Evolutionary conservation across 2,888 invertebrate genomes (phyloP).

Genomic region (Pocota personata): DNA sequence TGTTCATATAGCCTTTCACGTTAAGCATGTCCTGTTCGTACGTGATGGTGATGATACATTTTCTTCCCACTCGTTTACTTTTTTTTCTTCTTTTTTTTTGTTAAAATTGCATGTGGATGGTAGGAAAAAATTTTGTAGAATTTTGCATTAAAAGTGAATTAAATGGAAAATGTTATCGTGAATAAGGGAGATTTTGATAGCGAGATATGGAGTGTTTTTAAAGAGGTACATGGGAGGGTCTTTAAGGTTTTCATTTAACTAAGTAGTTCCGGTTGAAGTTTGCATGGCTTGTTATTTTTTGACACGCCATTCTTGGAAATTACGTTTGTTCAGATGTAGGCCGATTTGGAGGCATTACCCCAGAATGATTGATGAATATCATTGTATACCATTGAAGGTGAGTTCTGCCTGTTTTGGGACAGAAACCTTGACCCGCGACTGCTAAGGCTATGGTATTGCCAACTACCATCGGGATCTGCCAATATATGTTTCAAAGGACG

Average conservation of each 20-base stretch:
- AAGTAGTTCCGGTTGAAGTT: neutral
- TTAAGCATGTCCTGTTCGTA: conserved; percentile 47
- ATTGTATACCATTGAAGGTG: too few relatives aligned
- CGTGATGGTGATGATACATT: conserved; percentile 38
- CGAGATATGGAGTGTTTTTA: neutral
- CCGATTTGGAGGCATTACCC: too few relatives aligned
- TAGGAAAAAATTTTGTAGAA: conserved; percentile 29
- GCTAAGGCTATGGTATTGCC: too few relatives aligned
- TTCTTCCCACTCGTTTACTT: neutral
- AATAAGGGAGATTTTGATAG: conserved; percentile 37
- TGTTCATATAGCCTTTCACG: conserved; percentile 31
- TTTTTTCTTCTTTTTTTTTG: neutral
- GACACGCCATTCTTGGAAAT: too few relatives aligned
- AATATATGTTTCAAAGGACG: too few relatives aligned
- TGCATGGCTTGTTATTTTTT: neutral
- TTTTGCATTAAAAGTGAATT: conserved; percentile 42
- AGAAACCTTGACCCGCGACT: too few relatives aligned
- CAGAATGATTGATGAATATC: too few relatives aligned
- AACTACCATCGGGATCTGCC: too few relatives aligned
- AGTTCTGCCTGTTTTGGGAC: too few relatives aligned
- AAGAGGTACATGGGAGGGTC: neutral
- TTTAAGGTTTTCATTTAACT: neutral
- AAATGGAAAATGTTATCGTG: conserved; percentile 49
- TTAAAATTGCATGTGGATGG: conserved; percentile 4
- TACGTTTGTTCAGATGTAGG: neutral